These are phyloP conservation scores for Alexandromys fortis DNA, from an alignment of 2,113 vertebrate species.

Conservation along the genomic window DNA sequence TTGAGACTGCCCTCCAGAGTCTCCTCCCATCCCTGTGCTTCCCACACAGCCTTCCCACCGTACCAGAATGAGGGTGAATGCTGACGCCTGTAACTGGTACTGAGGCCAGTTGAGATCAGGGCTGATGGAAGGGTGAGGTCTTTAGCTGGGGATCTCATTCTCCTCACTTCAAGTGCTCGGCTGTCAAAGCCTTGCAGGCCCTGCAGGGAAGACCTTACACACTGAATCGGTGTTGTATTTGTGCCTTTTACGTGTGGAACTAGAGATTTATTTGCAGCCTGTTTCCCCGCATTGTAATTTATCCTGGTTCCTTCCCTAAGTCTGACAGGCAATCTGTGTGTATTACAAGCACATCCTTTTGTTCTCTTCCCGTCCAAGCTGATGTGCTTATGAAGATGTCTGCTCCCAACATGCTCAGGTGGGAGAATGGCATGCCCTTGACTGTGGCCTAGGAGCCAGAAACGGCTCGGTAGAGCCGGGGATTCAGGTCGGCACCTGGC, in stretches of 20 bases:
- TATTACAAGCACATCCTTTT: not conserved
- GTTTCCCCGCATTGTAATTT: not conserved
- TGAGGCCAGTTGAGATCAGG: not conserved
- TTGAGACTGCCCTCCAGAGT: not conserved
- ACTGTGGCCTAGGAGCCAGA: not conserved
- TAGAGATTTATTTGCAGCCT: not conserved
- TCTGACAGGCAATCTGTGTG: not conserved
- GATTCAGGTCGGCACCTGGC: not conserved
- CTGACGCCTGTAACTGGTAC: not conserved
- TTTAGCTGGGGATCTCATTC: not conserved
- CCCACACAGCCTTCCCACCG: not conserved
- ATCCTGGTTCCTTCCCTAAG: not conserved
- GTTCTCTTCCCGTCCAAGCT: not conserved
- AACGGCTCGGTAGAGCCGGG: not conserved
- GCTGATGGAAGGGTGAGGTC: no score
- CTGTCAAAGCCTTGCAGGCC: not conserved
- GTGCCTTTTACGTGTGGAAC: not conserved
- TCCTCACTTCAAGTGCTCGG: not conserved
- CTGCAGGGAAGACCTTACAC: not conserved
- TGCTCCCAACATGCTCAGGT: not conserved
- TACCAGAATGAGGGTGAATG: not conserved
- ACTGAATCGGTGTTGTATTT: not conserved
- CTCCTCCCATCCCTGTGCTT: not conserved
- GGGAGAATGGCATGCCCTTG: not conserved
- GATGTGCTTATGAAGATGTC: not conserved